phyloP scores from a whole-genome alignment of 2,888 invertebrate genomes.

The Nymphalis c-album region DNA sequence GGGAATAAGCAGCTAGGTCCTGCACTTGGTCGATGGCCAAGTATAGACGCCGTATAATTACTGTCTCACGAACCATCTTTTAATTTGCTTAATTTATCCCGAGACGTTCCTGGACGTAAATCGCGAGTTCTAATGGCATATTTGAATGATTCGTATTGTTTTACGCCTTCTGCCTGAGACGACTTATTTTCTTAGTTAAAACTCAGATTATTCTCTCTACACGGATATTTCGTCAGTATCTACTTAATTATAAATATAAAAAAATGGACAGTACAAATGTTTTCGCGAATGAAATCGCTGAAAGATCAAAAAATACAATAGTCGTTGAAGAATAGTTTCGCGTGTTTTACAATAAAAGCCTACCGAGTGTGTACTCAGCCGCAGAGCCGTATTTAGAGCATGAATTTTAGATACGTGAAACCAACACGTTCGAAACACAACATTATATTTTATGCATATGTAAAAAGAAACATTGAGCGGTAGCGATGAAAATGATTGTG shows the following conservation, averaged over 20 bases:
- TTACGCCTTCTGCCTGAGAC: conserved; percentile 64
- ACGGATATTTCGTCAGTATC: conserved; percentile 1
- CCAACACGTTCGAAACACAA: conserved; percentile 44
- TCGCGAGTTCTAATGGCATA: conserved; percentile 74
- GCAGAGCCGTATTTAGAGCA: conserved; percentile 59
- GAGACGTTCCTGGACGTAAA: conserved; percentile 66
- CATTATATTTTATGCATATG: conserved; percentile 24
- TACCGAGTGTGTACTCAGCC: conserved; percentile 53
- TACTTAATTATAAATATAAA: neutral
- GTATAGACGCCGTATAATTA: conserved; percentile 72
- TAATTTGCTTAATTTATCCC: conserved; percentile 79
- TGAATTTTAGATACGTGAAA: conserved; percentile 64
- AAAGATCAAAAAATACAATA: conserved; percentile 29
- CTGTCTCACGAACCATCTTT: conserved; percentile 73
- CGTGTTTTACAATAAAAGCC: conserved; percentile 64
- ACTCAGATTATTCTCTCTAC: conserved; percentile 30
- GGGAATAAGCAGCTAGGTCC: conserved; percentile 44
- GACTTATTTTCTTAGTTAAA: conserved; percentile 31
- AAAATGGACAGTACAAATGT: neutral
- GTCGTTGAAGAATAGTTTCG: conserved; percentile 57
- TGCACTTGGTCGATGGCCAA: conserved; percentile 69
- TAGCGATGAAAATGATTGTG: conserved; percentile 15
- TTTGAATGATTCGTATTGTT: conserved; percentile 76
- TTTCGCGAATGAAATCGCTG: conserved; percentile 14
- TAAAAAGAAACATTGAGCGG: conserved; percentile 13